Conservation (phyloP, 2,888 invertebrate genomes). For the Cephus pulcher region DNA sequence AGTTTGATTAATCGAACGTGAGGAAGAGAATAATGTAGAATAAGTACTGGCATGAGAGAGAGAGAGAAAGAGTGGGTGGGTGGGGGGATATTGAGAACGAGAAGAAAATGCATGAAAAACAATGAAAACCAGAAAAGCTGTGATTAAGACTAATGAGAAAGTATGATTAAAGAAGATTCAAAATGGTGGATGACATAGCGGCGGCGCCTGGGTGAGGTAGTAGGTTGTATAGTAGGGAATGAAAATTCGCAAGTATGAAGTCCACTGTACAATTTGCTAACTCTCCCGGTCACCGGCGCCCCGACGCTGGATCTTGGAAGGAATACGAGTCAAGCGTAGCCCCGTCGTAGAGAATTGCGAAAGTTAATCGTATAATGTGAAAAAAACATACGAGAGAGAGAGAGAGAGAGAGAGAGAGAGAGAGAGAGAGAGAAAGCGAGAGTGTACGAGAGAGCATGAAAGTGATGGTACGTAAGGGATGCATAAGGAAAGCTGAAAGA, state of each 20-base stretch:
- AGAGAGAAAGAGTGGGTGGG: slow-evolving; percentile 5
- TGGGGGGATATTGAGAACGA: slow-evolving; percentile 8
- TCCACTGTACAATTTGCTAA: slow-evolving; percentile 97
- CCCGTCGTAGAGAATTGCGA: slow-evolving; percentile 7
- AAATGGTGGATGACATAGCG: slow-evolving; percentile 45
- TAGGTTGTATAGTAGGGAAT: slow-evolving; percentile 98
- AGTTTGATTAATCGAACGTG: too few relatives aligned
- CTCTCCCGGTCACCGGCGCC: slow-evolving; percentile 81
- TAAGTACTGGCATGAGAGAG: slow-evolving; percentile 10
- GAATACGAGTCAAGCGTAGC: neutral
- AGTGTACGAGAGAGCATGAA: slow-evolving; percentile 8
- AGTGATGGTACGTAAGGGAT: neutral
- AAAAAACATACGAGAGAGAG: slow-evolving; percentile 7
- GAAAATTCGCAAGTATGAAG: slow-evolving; percentile 82
- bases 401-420: slow-evolving; percentile 25
- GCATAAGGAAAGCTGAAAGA: slow-evolving; percentile 16
- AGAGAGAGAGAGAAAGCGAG: neutral
- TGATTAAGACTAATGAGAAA: neutral
- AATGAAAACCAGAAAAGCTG: neutral
- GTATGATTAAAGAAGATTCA: slow-evolving; percentile 12
- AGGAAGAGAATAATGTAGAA: neutral
- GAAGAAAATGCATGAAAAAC: slow-evolving; percentile 41
- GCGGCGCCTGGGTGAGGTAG: slow-evolving; percentile 89
- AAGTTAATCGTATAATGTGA: neutral
- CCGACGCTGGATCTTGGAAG: slow-evolving; percentile 43